Evolutionary conservation across 2,797 vertebrate genomes (phyloP), one percentile per base, ranked within the genome.

Genomic region (Poeciliopsis infans): DNA sequence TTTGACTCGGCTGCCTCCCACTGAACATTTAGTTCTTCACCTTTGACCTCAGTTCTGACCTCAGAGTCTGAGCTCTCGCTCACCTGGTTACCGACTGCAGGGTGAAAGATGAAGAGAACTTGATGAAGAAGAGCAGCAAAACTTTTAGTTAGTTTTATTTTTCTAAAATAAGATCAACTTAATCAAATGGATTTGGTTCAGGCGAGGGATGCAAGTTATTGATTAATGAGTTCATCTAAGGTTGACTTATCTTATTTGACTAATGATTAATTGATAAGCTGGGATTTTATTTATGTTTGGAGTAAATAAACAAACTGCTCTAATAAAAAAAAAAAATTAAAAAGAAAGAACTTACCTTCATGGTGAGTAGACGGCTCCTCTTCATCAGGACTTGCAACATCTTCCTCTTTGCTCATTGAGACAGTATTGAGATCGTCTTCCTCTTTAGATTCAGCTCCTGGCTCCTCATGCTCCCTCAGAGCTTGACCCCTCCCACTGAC

Each of bases 81-180:
- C 8, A 79, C 61, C 83, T 85, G 86, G 41, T 85, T 66, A 88
- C 28, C 74, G 78, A 55, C 91, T 92, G 77, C 51, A 25, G 10
- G 4, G 77, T 2, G 83, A 20, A 85, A 82, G 72, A 79, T 8
- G 1, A 10, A 7, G 46, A 80, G 2, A 51, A 68, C 16, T 51
- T n/a, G 16, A 36, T 16, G 0, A 33, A 68, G 75, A 41, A 0
- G 36, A 41, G 20, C 10, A 15, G 64, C 1, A 39, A 68, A 68
- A 23, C 20, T 25, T 68, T 12, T 41, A 25, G 18, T 23, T 41
- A 39, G 5, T 23, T 4, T 11, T 23, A 25, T 39, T 39, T 23
- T 39, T 41, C 31, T 36, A 10, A 64, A 36, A 20, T 18, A 20
- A 64, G 31, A 64, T 36, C 16, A 64, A 36, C 59, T 36, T 8